Percentiles rank a stretch among this genome's conserved stretches.
phyloP scores from a whole-genome alignment of 2,888 invertebrate genomes.

The Aphidoletes aphidimyza region DNA sequence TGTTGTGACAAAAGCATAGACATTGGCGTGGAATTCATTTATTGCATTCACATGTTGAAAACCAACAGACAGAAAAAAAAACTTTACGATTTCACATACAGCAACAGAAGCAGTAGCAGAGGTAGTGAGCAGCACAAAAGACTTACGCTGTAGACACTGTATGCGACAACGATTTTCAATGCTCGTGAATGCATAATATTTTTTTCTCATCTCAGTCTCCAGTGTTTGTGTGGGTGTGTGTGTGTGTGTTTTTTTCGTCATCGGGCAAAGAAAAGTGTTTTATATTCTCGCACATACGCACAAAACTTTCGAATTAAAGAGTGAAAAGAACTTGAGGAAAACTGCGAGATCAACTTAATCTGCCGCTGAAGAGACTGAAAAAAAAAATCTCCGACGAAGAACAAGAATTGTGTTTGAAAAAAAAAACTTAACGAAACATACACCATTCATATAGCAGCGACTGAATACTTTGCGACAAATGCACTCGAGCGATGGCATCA shows the following conservation, averaged over 20 bases:
- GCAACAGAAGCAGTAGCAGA: no score
- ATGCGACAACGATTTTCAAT: not conserved
- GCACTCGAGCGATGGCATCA: conserved; percentile 14
- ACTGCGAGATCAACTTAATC: conserved; percentile 25
- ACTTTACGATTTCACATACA: not conserved
- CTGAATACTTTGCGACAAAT: not conserved
- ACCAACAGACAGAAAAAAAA: no score
- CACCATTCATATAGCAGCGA: no score
- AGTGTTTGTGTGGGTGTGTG: no score
- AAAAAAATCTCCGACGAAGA: no score
- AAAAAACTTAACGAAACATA: not conserved
- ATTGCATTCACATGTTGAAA: conserved; percentile 42
- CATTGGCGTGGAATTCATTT: conserved; percentile 5
- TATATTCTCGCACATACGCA: conserved; percentile 27
- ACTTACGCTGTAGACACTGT: not conserved
- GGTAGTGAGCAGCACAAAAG: conserved; percentile 29
- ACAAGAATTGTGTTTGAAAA: no score
- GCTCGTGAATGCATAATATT: conserved; percentile 38
- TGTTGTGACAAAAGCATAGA: conserved; percentile 48
- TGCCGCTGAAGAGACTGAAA: not conserved
- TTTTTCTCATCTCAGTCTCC: not conserved
- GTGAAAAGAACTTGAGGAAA: not conserved
- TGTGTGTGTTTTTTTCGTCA: not conserved
- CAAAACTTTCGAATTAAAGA: conserved; percentile 15
- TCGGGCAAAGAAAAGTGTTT: not conserved